These are phyloP conservation scores for Uloborus plumipes DNA, from an alignment of 2,888 invertebrate genomes.

Conservation along the genomic window DNA sequence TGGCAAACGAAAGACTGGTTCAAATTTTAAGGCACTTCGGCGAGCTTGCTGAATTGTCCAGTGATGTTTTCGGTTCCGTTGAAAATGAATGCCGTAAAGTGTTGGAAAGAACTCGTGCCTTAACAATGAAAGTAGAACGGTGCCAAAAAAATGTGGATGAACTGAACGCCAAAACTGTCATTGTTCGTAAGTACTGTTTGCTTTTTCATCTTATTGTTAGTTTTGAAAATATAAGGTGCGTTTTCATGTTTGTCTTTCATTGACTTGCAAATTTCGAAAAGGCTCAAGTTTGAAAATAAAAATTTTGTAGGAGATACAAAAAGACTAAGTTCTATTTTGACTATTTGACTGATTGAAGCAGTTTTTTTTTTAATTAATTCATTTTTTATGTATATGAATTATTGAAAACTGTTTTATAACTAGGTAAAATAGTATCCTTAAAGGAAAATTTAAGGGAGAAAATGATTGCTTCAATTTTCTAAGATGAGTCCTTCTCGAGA, in stretches of 20 bases:
- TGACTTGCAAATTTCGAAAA: not conserved
- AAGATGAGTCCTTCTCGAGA: too few species aligned
- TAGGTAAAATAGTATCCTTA: too few species aligned
- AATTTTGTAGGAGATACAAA: too few species aligned
- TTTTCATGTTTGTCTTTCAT: not conserved
- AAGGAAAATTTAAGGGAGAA: too few species aligned
- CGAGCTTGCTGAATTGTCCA: constrained; percentile 74
- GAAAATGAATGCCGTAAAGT: constrained; percentile 82
- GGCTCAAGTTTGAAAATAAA: too few species aligned
- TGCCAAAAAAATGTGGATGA: constrained; percentile 81
- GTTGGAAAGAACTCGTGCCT: constrained; percentile 80
- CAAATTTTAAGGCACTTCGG: constrained; percentile 15
- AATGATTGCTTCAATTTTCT: too few species aligned
- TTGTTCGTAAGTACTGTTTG: constrained; percentile 87
- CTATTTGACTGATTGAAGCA: too few species aligned
- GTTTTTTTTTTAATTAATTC: too few species aligned
- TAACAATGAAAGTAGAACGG: constrained; percentile 80
- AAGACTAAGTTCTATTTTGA: too few species aligned
- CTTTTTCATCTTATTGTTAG: not conserved
- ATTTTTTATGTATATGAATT: too few species aligned
- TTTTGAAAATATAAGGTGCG: too few species aligned
- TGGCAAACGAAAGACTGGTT: constrained; percentile 25
- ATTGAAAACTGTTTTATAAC: too few species aligned
- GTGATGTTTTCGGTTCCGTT: constrained; percentile 87
- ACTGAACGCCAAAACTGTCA: constrained; percentile 89